A percentile compares a stretch with the other conserved stretches of the same genome.
Evolutionary conservation across 1,140 invertebrate species (phyloP).

Genomic region (Apis cerana): DNA sequence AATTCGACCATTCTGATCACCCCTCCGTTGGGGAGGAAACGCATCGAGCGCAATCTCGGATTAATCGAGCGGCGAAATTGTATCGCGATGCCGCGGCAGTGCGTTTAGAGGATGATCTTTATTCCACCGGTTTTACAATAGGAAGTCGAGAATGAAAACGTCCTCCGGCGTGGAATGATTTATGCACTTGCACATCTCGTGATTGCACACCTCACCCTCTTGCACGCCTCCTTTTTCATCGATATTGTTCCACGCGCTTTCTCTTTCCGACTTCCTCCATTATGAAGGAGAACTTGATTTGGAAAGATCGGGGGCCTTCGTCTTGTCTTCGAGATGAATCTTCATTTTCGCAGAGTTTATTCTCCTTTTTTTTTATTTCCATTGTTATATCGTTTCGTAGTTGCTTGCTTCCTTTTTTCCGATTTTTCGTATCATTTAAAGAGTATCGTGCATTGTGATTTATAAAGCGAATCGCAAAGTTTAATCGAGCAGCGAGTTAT

Average conservation of each 20-base stretch:
- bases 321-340: too few species aligned
- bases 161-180: slow-evolving; percentile 37
- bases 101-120: slow-evolving; percentile 36
- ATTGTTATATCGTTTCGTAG: too few species aligned
- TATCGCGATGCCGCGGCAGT: neutral
- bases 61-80: slow-evolving; percentile 41
- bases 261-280: neutral
- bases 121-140: slow-evolving; percentile 26
- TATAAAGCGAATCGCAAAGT: too few species aligned
- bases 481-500: too few species aligned
- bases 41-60: slow-evolving; percentile 12
- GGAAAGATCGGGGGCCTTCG: too few species aligned
- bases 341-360: too few species aligned
- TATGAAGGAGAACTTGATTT: too few species aligned
- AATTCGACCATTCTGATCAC: neutral
- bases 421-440: too few species aligned
- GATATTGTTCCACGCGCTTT: neutral
- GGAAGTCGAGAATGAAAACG: slow-evolving; percentile 27
- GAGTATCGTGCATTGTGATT: too few species aligned
- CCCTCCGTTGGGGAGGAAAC: neutral
- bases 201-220: slow-evolving; percentile 19
- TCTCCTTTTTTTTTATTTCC: too few species aligned
- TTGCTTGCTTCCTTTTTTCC: too few species aligned
- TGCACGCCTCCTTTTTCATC: too few species aligned
- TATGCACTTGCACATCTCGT: slow-evolving; percentile 29